Evolutionary conservation across 1,140 invertebrate genomes (phyloP).

Genomic region (Ctenoplectra terminalis): DNA sequence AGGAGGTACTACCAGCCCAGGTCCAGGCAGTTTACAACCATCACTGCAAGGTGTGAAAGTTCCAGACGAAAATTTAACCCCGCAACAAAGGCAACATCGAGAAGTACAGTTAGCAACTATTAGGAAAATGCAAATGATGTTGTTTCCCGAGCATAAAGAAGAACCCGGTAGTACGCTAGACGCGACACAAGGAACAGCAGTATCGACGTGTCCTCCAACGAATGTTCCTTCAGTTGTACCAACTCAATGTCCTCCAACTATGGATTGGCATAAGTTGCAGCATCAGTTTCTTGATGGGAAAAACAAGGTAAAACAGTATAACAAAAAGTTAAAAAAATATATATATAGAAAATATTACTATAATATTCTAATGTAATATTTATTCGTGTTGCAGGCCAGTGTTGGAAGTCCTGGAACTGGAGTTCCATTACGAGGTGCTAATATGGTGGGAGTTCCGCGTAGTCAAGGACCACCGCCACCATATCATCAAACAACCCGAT

Average conservation of each 20-base stretch:
- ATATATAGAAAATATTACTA: neutral
- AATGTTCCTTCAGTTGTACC: slow-evolving; percentile 80
- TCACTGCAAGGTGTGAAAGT: slow-evolving; percentile 92
- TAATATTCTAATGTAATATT: neutral
- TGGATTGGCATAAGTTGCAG: slow-evolving; percentile 95
- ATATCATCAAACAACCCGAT: slow-evolving; percentile 91
- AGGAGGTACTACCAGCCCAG: slow-evolving; percentile 82
- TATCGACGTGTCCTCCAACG: slow-evolving; percentile 71
- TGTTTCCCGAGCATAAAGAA: slow-evolving; percentile 91
- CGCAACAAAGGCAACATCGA: slow-evolving; percentile 96
- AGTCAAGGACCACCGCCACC: slow-evolving; percentile 94
- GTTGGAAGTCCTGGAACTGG: slow-evolving; percentile 77
- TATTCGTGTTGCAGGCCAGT: slow-evolving; percentile 57
- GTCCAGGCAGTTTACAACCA: slow-evolving; percentile 84
- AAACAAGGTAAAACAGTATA: slow-evolving; percentile 78
- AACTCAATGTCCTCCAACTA: slow-evolving; percentile 83
- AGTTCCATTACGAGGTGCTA: slow-evolving; percentile 81
- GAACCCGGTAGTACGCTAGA: slow-evolving; percentile 76
- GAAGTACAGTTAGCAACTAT: slow-evolving; percentile 96
- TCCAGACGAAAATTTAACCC: slow-evolving; percentile 97
- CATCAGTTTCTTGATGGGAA: slow-evolving; percentile 91
- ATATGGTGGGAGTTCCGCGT: slow-evolving; percentile 83
- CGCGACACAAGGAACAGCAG: slow-evolving; percentile 79
- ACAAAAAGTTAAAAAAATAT: neutral
- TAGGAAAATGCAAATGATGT: slow-evolving; percentile 95